Percentiles rank a stretch among this genome's conserved stretches.
phyloP scores from a whole-genome alignment of 2,888 invertebrate species.

The Amorpha juglandis region DNA sequence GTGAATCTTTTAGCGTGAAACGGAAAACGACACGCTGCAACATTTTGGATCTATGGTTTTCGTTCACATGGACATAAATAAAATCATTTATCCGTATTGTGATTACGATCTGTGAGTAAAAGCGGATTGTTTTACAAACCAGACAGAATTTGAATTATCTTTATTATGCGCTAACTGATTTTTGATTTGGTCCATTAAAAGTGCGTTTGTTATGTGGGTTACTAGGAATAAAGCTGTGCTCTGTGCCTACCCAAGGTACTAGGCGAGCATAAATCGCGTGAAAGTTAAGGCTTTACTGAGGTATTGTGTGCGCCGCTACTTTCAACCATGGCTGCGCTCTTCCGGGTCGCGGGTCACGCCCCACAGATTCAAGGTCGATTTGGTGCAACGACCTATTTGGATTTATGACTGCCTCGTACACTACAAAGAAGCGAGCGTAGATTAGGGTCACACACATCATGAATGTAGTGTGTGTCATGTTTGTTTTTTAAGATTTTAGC shows the following conservation, averaged over 20 bases:
- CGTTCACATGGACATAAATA: conserved; percentile 34
- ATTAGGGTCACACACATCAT: conserved; percentile 16
- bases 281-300: conserved; percentile 53
- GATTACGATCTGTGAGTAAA: conserved; percentile 36
- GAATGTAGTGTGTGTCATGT: conserved; percentile 22
- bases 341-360: conserved; percentile 51
- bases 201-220: conserved; percentile 18
- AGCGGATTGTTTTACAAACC: conserved; percentile 25
- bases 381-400: conserved; percentile 59
- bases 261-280: conserved; percentile 60
- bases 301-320: conserved; percentile 62
- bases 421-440: neutral
- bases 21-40: conserved; percentile 36
- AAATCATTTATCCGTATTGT: conserved; percentile 30
- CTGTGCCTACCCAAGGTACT: conserved; percentile 44
- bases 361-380: conserved; percentile 52
- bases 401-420: conserved; percentile 60
- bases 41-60: conserved; percentile 38
- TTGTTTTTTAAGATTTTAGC: neutral
- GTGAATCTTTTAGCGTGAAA: conserved; percentile 39
- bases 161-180: conserved; percentile 16
- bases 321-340: conserved; percentile 56
- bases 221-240: conserved; percentile 24
- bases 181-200: conserved; percentile 13
- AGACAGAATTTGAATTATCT: conserved; percentile 2